phyloP scores from a whole-genome alignment of 2,888 invertebrate genomes.

The Eilema sororculum region DNA sequence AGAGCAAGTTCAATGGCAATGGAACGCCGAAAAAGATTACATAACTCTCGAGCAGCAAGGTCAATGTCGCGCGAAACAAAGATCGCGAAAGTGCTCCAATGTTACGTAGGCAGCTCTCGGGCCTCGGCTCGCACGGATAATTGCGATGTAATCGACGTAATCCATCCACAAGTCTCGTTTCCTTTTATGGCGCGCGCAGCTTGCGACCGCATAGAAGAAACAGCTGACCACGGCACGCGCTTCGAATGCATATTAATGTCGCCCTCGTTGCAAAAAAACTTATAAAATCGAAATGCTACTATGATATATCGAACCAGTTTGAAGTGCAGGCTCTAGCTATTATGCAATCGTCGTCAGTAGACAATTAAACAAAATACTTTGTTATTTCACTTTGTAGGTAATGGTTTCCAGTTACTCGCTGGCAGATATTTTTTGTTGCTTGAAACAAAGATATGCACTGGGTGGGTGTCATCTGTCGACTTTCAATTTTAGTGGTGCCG shows the following conservation, averaged over 20 bases:
- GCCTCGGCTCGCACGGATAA: constrained; percentile 74
- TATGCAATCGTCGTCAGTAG: constrained; percentile 69
- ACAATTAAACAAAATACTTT: constrained; percentile 63
- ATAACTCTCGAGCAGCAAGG: constrained; percentile 73
- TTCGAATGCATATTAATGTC: constrained; percentile 82
- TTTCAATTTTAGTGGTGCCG: constrained; percentile 49
- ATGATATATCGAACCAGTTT: constrained; percentile 76
- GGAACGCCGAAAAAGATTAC: constrained; percentile 74
- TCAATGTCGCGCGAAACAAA: constrained; percentile 83
- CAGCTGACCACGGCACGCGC: constrained; percentile 85
- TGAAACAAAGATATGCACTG: constrained; percentile 32
- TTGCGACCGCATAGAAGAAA: constrained; percentile 83
- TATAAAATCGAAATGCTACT: constrained; percentile 78
- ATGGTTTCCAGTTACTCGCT: constrained; percentile 62
- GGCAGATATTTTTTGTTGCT: constrained; percentile 46
- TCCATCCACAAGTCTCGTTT: constrained; percentile 82
- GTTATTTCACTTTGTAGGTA: constrained; percentile 62
- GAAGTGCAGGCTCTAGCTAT: constrained; percentile 73
- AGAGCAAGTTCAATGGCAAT: constrained; percentile 72
- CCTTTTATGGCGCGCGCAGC: constrained; percentile 84
- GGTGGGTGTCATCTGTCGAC: constrained; percentile 30
- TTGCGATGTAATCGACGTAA: constrained; percentile 85
- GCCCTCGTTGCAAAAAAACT: constrained; percentile 76
- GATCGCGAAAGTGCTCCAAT: constrained; percentile 83
- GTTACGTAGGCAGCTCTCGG: constrained; percentile 69